A percentile compares a stretch with the other conserved stretches of the same genome.
These are phyloP conservation scores for Crocallis elinguaria DNA, from an alignment of 2,888 invertebrate species.

Conservation along the genomic window DNA sequence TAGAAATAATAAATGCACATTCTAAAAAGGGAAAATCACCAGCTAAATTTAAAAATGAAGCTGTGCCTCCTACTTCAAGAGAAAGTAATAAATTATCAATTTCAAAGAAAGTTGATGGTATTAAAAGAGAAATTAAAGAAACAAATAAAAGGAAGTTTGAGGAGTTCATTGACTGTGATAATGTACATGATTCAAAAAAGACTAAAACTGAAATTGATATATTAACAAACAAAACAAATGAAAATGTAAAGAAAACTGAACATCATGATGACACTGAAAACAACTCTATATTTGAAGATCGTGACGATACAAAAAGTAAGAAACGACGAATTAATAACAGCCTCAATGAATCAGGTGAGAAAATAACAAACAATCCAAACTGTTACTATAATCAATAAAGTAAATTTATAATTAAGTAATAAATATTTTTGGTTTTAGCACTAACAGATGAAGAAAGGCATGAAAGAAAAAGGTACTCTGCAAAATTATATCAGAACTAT, in stretches of 20 bases:
- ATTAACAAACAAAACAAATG: constrained; percentile 22
- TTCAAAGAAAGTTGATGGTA: constrained; percentile 30
- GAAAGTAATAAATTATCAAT: constrained; percentile 9
- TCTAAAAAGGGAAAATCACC: neutral
- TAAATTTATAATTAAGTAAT: neutral
- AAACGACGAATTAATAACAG: constrained; percentile 58
- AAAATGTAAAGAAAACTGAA: constrained; percentile 18
- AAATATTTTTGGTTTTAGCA: constrained; percentile 52
- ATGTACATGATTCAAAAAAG: constrained; percentile 7
- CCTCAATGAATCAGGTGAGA: constrained; percentile 71
- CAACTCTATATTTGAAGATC: constrained; percentile 37
- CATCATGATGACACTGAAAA: constrained; percentile 23
- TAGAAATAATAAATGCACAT: neutral
- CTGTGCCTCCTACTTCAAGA: neutral
- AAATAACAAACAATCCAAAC: neutral
- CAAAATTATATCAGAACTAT: constrained; percentile 89
- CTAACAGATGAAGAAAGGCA: constrained; percentile 87
- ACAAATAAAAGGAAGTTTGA: constrained; percentile 58
- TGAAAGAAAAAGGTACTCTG: constrained; percentile 87
- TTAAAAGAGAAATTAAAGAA: constrained; percentile 46
- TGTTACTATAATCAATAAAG: neutral
- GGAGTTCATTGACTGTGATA: constrained; percentile 56
- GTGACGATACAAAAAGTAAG: constrained; percentile 30
- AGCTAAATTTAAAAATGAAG: neutral
- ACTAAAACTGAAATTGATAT: constrained; percentile 24